phyloP scores from a whole-genome alignment of 2,888 invertebrate species.

The Blastobasis lacticolella region DNA sequence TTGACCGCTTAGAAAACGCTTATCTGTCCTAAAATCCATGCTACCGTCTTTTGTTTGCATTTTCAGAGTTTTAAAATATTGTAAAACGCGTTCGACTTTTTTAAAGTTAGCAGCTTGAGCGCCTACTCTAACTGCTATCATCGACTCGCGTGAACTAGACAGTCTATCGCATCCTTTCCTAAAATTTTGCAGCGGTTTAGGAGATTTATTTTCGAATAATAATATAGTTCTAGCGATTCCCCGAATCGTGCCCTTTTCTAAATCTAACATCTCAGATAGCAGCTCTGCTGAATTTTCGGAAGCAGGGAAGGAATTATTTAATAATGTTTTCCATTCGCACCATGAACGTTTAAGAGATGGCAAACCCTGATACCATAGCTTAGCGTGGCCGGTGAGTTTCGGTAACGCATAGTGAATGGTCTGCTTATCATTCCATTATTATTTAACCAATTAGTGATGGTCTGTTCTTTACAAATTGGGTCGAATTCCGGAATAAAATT shows the following conservation, averaged over 20 bases:
- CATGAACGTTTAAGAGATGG: not conserved
- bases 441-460: not conserved
- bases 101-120: no score
- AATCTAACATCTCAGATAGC: not conserved
- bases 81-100: no score
- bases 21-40: no score
- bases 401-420: no score
- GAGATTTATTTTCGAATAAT: no score
- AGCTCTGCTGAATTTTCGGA: not conserved
- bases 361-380: no score
- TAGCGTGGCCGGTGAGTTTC: no score
- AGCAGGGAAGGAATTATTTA: not conserved
- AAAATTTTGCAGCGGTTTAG: conserved; percentile 1
- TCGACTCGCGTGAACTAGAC: not conserved
- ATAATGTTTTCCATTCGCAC: not conserved
- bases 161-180: not conserved
- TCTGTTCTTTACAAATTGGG: not conserved
- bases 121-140: no score
- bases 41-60: no score
- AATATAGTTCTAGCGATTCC: not conserved
- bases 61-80: no score
- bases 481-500: not conserved
- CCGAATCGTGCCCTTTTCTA: not conserved
- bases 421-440: not conserved
- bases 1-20: no score